Conservation (phyloP, 2,113 vertebrate genomes). For the Rhea pennata region DNA sequence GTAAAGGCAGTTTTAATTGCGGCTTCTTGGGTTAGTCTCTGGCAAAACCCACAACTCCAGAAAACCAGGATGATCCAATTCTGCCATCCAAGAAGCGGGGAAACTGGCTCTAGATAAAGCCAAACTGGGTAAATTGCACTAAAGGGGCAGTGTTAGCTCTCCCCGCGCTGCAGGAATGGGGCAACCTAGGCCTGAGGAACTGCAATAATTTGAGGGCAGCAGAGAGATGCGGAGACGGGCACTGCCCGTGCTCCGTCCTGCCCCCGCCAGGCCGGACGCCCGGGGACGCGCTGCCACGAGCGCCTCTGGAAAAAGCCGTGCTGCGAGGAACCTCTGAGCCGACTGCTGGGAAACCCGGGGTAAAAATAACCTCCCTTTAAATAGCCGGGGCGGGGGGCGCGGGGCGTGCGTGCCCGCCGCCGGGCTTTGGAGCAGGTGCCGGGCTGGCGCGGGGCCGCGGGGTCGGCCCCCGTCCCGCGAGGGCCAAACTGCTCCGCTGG, state of each 20-base stretch:
- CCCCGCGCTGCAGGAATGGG: background rate
- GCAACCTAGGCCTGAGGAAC: background rate
- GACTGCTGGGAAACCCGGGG: background rate
- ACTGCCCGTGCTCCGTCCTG: no score
- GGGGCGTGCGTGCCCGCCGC: background rate
- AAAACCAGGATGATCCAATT: no score
- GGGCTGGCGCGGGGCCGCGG: no score
- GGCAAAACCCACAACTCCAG: no score
- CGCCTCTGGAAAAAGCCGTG: background rate
- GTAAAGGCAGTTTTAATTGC: fast-evolving
- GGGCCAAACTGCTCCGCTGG: no score
- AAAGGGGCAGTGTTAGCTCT: no score
- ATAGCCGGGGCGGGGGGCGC: background rate
- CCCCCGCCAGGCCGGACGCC: background rate
- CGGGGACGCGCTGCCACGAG: background rate
- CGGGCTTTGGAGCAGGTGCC: background rate
- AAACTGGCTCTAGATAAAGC: background rate
- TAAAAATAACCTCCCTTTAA: background rate
- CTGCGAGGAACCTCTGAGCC: background rate
- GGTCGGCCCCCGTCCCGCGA: no score
- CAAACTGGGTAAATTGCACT: background rate
- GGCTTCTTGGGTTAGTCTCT: no score
- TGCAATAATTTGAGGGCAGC: no score
- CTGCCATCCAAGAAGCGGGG: no score
- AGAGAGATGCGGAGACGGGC: no score